Evolutionary conservation across 2,888 invertebrate species (phyloP).

Genomic region (Leuctra nigra): DNA sequence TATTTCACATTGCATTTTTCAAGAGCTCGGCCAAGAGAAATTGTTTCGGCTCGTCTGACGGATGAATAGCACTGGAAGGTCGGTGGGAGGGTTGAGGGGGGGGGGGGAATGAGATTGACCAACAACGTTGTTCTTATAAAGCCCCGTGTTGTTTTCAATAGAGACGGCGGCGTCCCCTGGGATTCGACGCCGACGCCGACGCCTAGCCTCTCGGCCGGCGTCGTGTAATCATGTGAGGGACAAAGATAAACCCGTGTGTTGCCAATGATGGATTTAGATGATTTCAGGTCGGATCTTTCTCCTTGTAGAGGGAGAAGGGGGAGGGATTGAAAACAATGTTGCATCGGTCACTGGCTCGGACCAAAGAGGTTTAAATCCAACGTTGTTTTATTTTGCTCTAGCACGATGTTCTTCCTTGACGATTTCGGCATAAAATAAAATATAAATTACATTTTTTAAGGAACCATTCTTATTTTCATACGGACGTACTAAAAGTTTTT

Average conservation of each 20-base stretch:
- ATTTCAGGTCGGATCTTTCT: background rate
- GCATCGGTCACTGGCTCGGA: too few species aligned
- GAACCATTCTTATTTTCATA: too few species aligned
- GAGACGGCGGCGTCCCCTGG: background rate
- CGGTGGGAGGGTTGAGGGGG: background rate
- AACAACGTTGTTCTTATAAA: background rate
- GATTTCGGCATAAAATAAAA: too few species aligned
- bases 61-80: background rate
- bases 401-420: too few species aligned
- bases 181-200: too few species aligned
- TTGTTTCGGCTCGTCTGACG: background rate
- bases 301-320: background rate
- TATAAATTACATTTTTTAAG: too few species aligned
- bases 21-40: background rate
- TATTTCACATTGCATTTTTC: background rate
- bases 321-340: too few species aligned
- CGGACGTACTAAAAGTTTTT: too few species aligned
- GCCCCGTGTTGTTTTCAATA: background rate
- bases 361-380: too few species aligned
- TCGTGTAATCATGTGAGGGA: conserved; percentile 4
- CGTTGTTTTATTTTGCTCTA: too few species aligned
- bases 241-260: conserved; percentile 7
- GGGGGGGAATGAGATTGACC: background rate
- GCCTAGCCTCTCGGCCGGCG: too few species aligned
- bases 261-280: conserved; percentile 5